These are phyloP conservation scores for Entomobrya proxima DNA, from an alignment of 2,888 invertebrate species.

Conservation along the genomic window DNA sequence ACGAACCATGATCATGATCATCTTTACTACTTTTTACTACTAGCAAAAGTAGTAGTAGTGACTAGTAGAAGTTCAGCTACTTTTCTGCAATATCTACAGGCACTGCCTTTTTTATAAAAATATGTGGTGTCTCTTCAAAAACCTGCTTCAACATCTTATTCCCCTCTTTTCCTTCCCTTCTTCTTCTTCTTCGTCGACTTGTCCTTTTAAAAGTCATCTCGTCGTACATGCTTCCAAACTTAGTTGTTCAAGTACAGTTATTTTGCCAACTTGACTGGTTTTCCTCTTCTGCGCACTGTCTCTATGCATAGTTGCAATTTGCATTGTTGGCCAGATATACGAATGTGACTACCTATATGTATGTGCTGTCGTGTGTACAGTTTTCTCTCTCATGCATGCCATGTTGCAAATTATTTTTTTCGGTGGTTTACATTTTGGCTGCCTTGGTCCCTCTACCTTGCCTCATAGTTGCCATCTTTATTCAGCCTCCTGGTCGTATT, in stretches of 20 bases:
- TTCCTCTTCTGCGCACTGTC: conserved; percentile 9
- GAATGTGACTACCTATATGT: background rate
- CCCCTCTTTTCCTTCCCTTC: background rate
- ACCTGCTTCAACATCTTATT: conserved; percentile 50
- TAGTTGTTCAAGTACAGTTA: conserved; percentile 53
- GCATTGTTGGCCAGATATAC: background rate
- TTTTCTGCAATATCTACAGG: conserved; percentile 25
- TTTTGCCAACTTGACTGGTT: conserved; percentile 56
- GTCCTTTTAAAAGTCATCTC: conserved; percentile 33
- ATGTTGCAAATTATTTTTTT: background rate
- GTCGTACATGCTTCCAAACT: conserved; percentile 50
- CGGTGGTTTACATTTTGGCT: too few relatives aligned
- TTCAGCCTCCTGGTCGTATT: background rate
- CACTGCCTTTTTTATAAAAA: conserved; percentile 1
- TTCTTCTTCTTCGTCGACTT: background rate
- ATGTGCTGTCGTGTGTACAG: too few relatives aligned
- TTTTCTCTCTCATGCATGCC: background rate
- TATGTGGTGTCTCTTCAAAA: conserved; percentile 22
- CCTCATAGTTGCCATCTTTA: background rate
- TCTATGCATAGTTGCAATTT: too few relatives aligned
- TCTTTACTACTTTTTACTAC: background rate
- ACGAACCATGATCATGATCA: background rate
- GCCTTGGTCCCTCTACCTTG: too few relatives aligned
- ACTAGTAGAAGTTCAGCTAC: conserved; percentile 1
- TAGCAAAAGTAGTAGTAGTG: background rate